phyloP scores from a whole-genome alignment of 2,113 vertebrate genomes.

The Tretioscincus oriximinensis region DNA sequence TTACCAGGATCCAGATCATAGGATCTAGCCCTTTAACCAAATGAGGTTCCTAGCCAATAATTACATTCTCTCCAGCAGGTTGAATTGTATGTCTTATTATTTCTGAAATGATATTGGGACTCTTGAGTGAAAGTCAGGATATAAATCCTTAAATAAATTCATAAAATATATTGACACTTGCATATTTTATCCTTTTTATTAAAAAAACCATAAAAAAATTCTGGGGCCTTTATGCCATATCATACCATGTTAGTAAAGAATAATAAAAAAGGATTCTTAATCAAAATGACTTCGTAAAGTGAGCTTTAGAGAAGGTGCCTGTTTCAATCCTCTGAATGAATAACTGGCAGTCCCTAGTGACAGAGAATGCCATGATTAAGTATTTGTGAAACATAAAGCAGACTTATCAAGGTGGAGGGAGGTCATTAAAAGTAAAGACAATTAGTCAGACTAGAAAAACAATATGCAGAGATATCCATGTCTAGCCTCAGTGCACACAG shows the following conservation, averaged over 20 bases:
- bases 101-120: too few relatives aligned
- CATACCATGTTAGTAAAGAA: slow-evolving; percentile 23
- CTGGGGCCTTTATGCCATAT: neutral
- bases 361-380: slow-evolving; percentile 60
- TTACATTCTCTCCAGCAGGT: neutral
- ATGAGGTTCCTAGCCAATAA: slow-evolving; percentile 21
- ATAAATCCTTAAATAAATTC: too few relatives aligned
- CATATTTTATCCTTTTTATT: slow-evolving; percentile 5
- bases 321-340: slow-evolving; percentile 48
- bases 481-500: slow-evolving; percentile 66
- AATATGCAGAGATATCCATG: slow-evolving; percentile 56
- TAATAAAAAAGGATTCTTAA: slow-evolving; percentile 25
- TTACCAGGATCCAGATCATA: too few relatives aligned
- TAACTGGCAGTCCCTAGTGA: slow-evolving; percentile 25
- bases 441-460: slow-evolving; percentile 66
- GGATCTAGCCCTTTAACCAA: neutral
- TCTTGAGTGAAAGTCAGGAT: too few relatives aligned
- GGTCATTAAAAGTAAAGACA: slow-evolving; percentile 69
- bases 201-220: slow-evolving; percentile 11
- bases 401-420: slow-evolving; percentile 40
- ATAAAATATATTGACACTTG: slow-evolving; percentile 33
- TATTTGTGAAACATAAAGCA: slow-evolving; percentile 63
- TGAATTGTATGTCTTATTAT: too few relatives aligned
- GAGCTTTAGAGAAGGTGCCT: slow-evolving; percentile 24
- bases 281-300: slow-evolving; percentile 3